These are phyloP conservation scores for Linnaemya tessellans DNA, from an alignment of 2,888 invertebrate genomes.

Conservation along the genomic window DNA sequence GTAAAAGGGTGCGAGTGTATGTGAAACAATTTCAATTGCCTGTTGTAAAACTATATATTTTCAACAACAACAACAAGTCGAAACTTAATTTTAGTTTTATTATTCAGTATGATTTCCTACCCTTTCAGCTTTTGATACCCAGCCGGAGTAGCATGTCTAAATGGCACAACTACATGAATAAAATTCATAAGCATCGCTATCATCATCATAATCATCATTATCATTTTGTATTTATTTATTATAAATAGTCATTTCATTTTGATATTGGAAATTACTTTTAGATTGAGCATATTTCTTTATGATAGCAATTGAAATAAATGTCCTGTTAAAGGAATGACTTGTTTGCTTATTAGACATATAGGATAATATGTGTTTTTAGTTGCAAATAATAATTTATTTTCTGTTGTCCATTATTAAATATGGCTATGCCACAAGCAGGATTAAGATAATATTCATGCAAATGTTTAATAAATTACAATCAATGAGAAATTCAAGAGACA, in stretches of 20 bases:
- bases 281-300: not conserved
- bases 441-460: not conserved
- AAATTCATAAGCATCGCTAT: slow-evolving; percentile 12
- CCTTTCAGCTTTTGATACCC: slow-evolving; percentile 11
- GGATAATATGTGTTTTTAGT: not conserved
- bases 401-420: not conserved
- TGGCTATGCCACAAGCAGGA: not conserved
- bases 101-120: slow-evolving; percentile 42
- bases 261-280: slow-evolving; percentile 47
- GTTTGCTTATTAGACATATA: not conserved
- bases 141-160: not conserved
- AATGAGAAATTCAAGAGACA: not conserved
- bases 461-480: not conserved
- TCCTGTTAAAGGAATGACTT: slow-evolving; percentile 2
- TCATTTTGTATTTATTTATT: slow-evolving; percentile 27
- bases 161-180: slow-evolving; percentile 21
- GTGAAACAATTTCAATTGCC: slow-evolving; percentile 28
- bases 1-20: not conserved
- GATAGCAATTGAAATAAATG: slow-evolving; percentile 8
- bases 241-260: slow-evolving; percentile 25
- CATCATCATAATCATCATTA: slow-evolving; percentile 20
- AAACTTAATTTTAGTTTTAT: slow-evolving; percentile 41
- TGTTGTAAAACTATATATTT: slow-evolving; percentile 30
- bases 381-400: not conserved
- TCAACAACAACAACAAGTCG: not conserved